Evolutionary conservation across 2,888 invertebrate species (phyloP), one percentile per base, ranked within the genome.

Genomic region (Epinotia brunnichana): DNA sequence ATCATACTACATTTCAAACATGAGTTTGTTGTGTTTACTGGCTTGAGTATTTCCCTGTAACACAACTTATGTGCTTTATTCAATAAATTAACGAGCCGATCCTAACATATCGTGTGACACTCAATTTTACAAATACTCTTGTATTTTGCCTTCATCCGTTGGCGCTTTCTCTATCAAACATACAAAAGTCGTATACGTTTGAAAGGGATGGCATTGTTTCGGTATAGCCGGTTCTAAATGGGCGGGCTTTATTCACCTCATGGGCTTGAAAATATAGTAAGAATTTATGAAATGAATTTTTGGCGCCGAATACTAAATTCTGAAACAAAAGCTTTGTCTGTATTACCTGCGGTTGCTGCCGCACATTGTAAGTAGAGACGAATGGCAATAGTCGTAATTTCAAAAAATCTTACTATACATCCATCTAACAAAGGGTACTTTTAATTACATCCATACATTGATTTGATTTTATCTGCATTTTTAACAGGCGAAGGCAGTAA

Each of bases 401-500:
- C 48, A n/a, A 48, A 48, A 48, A 48, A n/a, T 48, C 15, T 48
- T 48, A 48, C 15, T 48, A 7, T 48, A 48, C 4, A 1, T 15
- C 44, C 3, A 48, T 17, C 17, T 48, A 29, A 48, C n/a, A n/a
- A n/a, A n/a, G n/a, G 21, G 11, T 48, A 77, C 72, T 76, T 75
- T 69, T 77, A 78, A 78, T 15, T 21, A 17, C 35, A 0, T 21
- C 13, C 35, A 0, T 41, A 39, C 21, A 64, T 54, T 39, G 10
- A 59, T 48, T 59, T 19, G 29, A 2, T 5, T 19, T 68, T 19
- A 82, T 48, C 7, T 48, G n/a, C 2, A 48, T 48, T 73, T 85
- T 86, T 89, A 85, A 77, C 94, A 91, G 94, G 94, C 79, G 95
- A 95, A 83, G 94, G 94, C 61, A 94, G 94, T 76, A 90, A 88